Percentiles rank a stretch among this genome's conserved stretches.
phyloP scores from a whole-genome alignment of 2,113 vertebrate species.

The Dasypus novemcinctus region DNA sequence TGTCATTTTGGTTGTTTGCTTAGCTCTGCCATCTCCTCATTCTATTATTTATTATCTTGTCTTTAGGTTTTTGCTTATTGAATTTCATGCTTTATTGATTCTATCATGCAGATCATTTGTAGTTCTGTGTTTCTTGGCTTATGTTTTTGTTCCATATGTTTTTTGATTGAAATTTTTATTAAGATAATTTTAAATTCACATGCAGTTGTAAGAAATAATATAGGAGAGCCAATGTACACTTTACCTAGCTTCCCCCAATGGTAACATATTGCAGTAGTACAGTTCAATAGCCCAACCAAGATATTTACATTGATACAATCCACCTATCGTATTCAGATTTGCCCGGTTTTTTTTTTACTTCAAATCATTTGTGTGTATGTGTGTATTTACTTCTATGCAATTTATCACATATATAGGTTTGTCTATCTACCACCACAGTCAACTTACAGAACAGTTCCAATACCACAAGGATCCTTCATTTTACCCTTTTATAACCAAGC shows the following conservation, averaged over 20 bases:
- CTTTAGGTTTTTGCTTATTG: neutral
- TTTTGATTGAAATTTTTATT: conserved; percentile 39
- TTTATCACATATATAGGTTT: neutral
- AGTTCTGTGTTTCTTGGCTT: conserved; percentile 12
- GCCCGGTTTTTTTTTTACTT: neutral
- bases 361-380: neutral
- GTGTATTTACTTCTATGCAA: neutral
- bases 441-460: neutral
- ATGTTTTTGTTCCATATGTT: conserved; percentile 20
- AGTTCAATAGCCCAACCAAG: neutral
- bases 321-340: conserved; percentile 1
- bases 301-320: neutral
- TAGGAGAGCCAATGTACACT: neutral
- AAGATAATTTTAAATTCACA: neutral
- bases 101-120: neutral
- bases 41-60: conserved; percentile 13
- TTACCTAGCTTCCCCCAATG: neutral
- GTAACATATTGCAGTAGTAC: neutral
- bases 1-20: conserved; percentile 16
- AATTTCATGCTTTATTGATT: conserved; percentile 30
- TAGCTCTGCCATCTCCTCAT: conserved; percentile 1
- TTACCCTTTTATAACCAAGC: neutral
- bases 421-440: neutral
- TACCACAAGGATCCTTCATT: neutral
- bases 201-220: neutral